Evolutionary conservation across 2,113 vertebrate genomes (phyloP).

Genomic region (Ibidorhyncha struthersii): DNA sequence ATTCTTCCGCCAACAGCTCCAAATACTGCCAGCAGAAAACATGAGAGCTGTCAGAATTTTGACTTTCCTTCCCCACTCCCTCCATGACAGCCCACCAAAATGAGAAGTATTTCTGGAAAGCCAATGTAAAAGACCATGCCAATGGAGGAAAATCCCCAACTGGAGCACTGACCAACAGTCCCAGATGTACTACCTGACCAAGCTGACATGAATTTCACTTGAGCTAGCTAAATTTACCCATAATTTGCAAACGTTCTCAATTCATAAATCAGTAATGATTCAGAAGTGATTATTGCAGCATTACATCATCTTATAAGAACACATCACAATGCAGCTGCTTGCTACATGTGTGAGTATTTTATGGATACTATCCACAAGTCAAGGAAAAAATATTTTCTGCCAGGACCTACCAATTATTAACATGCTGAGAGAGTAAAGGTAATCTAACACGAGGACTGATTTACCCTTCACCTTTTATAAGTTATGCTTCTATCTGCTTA

Average conservation of each 20-base stretch:
- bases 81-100: neutral
- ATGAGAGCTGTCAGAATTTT: neutral
- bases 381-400: conserved; percentile 19
- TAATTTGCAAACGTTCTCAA: conserved; percentile 40
- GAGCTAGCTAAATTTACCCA: neutral
- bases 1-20: neutral
- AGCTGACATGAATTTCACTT: neutral
- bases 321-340: conserved; percentile 45
- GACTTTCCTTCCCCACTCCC: neutral
- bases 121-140: neutral
- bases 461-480: neutral
- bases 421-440: neutral
- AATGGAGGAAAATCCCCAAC: neutral
- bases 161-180: neutral
- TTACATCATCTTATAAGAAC: conserved; percentile 45
- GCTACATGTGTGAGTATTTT: conserved; percentile 24
- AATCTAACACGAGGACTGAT: neutral
- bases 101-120: neutral
- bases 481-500: neutral
- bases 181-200: neutral
- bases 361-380: neutral
- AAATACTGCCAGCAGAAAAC: neutral
- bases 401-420: neutral
- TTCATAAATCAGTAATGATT: conserved; percentile 39
- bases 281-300: conserved; percentile 25